Base-by-base conservation (phyloP, 1,140 invertebrate species). In the Dryas iulia region DNA sequence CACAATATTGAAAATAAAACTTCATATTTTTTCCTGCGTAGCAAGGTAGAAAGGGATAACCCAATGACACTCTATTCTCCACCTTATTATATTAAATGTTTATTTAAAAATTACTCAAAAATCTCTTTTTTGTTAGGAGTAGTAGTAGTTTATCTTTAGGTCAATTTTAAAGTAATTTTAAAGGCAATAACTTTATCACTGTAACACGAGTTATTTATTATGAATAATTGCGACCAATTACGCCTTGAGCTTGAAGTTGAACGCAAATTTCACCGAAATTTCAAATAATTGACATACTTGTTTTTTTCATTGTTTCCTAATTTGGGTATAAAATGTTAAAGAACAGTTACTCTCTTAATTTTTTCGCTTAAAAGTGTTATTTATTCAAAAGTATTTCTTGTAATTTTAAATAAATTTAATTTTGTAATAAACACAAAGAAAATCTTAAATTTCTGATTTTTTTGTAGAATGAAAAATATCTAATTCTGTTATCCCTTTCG, bases 131-230 rank as follows among this genome's bases (percentile, higher is more conserved):
- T n/a, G n/a, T n/a, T n/a, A n/a, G n/a, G n/a, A n/a, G n/a, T n/a
- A n/a, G n/a, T n/a, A n/a, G n/a, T n/a, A n/a, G 1, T 7, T 14
- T 47, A 18, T 47, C 14, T 8, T 47, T 47, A 47, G 7, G 18
- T 8, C 39, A 47, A 47, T 47, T 47, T 47, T 21, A 6, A 47
- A 47, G 39, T 8, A 47, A 47, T 47, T 47, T 47, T 47, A 10
- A 10, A 47, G 6, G 39, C 39, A 47, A 47, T 47, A 47, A 47
- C 39, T 47, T 39, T 47, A 47, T 47, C 39, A 47, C 39, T 47
- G 39, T 47, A 18, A 47, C 39, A 47, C 21, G 39, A 21, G 39
- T 18, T 18, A 47, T 47, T 47, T 47, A 47, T 47, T 18, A 14
- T 47, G 7, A 47, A 21, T 21, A 47, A 47, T 47, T 1, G 39